Evolutionary conservation across 2,113 vertebrate genomes (phyloP).

Genomic region (Triplophysa siluroides): DNA sequence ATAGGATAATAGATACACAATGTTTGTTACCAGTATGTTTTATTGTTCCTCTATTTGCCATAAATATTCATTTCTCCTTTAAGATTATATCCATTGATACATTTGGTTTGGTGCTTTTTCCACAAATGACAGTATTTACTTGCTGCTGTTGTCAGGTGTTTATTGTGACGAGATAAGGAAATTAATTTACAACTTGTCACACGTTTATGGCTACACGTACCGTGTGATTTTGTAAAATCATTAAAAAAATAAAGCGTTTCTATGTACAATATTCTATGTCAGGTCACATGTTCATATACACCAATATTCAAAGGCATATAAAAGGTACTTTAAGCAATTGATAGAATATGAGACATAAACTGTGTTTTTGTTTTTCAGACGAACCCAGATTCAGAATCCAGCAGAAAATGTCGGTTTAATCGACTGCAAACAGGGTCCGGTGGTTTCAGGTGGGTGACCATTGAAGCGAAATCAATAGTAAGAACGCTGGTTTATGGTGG

Average conservation of each 20-base stretch:
- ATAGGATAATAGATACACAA: not conserved
- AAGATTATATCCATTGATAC: not conserved
- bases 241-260: not conserved
- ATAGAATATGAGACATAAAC: not conserved
- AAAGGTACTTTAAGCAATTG: not conserved
- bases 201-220: not conserved
- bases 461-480: not conserved
- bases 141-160: conserved; percentile 3
- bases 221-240: not conserved
- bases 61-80: too few species aligned
- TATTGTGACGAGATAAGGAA: conserved; percentile 24
- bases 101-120: not conserved
- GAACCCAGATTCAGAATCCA: not conserved
- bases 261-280: not conserved
- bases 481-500: not conserved
- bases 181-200: not conserved
- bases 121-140: conserved; percentile 15
- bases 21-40: not conserved
- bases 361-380: not conserved
- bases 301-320: not conserved
- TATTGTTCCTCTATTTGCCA: too few species aligned
- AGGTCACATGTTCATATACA: not conserved
- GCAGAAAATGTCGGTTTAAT: not conserved
- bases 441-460: not conserved
- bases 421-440: too few species aligned